These are phyloP conservation scores for Oryzias celebensis DNA, from an alignment of 2,113 vertebrate genomes.

Conservation along the genomic window DNA sequence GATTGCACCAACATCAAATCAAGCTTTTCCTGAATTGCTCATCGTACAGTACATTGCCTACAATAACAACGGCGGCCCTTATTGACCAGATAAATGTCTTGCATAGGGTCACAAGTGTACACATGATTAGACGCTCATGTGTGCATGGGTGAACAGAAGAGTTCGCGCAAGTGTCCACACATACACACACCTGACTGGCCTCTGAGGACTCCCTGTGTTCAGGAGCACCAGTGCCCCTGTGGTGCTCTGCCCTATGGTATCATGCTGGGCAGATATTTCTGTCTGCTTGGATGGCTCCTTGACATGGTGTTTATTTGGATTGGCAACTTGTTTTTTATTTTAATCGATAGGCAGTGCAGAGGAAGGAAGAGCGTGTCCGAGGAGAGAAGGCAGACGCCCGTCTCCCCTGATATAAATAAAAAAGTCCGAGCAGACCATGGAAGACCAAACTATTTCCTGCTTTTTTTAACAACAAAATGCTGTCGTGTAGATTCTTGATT, in stretches of 20 bases:
- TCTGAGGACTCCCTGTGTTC: slow-evolving; percentile 54
- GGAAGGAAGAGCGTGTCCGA: slow-evolving; percentile 46
- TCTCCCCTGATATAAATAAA: slow-evolving; percentile 41
- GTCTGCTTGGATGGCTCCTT: slow-evolving; percentile 77
- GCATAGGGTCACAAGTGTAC: slow-evolving; percentile 56
- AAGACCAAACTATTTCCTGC: not conserved
- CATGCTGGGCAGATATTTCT: slow-evolving; percentile 81
- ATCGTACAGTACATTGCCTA: slow-evolving; percentile 31
- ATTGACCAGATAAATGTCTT: slow-evolving; percentile 71
- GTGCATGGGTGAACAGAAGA: slow-evolving; percentile 59
- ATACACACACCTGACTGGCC: slow-evolving; percentile 42
- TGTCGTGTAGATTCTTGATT: not conserved
- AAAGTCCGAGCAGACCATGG: slow-evolving; percentile 36
- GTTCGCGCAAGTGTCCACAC: slow-evolving; percentile 38
- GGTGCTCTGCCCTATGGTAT: slow-evolving; percentile 60
- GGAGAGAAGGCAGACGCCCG: slow-evolving; percentile 40
- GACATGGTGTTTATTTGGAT: slow-evolving; percentile 84
- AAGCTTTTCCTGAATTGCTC: slow-evolving; percentile 37
- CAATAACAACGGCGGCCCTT: slow-evolving; percentile 53
- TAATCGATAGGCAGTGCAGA: slow-evolving; percentile 71
- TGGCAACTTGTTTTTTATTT: slow-evolving; percentile 80
- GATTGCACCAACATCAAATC: slow-evolving; percentile 26
- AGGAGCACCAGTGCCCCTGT: slow-evolving; percentile 65
- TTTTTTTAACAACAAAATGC: not conserved
- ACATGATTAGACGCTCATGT: slow-evolving; percentile 66